Percentiles rank a stretch among this genome's conserved stretches.
phyloP scores from a whole-genome alignment of 2,888 invertebrate genomes.

The Chesias legatella region DNA sequence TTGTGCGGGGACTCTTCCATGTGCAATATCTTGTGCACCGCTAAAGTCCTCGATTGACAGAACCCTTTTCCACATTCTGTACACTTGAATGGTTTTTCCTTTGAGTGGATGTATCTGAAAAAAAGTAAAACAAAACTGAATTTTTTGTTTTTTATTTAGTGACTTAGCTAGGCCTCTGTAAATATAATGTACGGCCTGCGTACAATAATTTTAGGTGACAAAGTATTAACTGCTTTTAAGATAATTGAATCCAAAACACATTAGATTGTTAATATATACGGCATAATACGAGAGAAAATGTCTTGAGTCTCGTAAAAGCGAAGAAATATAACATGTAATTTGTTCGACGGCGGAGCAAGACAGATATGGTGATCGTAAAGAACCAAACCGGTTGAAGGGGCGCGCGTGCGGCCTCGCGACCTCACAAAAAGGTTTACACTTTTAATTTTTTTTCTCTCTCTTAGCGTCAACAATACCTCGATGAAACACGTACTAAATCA shows the following conservation, averaged over 20 bases:
- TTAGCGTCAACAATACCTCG: conserved; percentile 69
- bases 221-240: conserved; percentile 50
- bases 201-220: conserved; percentile 39
- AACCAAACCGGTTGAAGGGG: conserved; percentile 69
- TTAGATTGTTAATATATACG: conserved; percentile 63
- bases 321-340: conserved; percentile 79
- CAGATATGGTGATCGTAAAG: conserved; percentile 78
- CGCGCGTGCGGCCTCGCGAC: conserved; percentile 77
- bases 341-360: conserved; percentile 74
- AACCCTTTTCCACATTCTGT: conserved; percentile 98
- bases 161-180: conserved; percentile 36
- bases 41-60: conserved; percentile 97
- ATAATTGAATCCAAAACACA: conserved; percentile 55
- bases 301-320: conserved; percentile 71
- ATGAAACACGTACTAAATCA: conserved; percentile 68
- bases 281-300: conserved; percentile 59
- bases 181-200: conserved; percentile 49
- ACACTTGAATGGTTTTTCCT: conserved; percentile 99
- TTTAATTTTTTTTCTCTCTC: conserved; percentile 63
- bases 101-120: conserved; percentile 97
- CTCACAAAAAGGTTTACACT: conserved; percentile 78
- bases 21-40: conserved; percentile 96
- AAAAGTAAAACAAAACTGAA: conserved; percentile 52
- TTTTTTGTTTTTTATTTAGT: conserved; percentile 47
- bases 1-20: conserved; percentile 96